Evolutionary conservation across 2,888 invertebrate species (phyloP), one percentile per base, ranked within the genome.

Genomic region (Encarsia formosa): DNA sequence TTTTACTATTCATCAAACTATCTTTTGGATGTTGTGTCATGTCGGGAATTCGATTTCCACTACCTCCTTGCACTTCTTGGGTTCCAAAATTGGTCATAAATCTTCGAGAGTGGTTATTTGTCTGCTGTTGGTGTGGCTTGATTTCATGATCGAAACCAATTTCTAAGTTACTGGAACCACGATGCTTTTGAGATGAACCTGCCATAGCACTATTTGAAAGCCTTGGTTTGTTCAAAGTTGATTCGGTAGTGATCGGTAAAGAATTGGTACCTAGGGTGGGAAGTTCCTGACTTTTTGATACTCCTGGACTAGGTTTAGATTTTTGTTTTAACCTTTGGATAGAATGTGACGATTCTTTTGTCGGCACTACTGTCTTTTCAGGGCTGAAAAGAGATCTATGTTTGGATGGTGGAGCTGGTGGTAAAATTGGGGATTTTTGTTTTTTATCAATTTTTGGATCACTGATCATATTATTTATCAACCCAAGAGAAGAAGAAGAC

Each of bases 341-440:
- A 68, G 49, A 52, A 5, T 65, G 58, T 63, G 61, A 70, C n/a
- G 79, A 78, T 1, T 76, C 37, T 5, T 71, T 75, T 3, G 74
- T 68, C 5, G 81, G 79, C 0, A 79, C 77, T 1, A 76, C 76
- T 0, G 70, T 76, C 54, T 81, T 83, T 56, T 84, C 84, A 0
- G 85, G 85, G 3, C 85, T 85, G 68, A 85, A 85, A 26, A 85
- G 66, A 13, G 85, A 84, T 37, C 67, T 70, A 29, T 70, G 71
- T 24, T 69, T 64, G 2, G 31, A 47, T 3, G 58, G 64, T 13
- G 66, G 65, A 1, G 64, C 57, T 2, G 62, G 61, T 5, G 61
- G 58, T 6, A 59, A 58, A 2, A 58, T 47, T 2, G 29, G n/a
- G 26, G 49, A 26, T 4, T 65, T 65, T 1, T 65, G 65, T n/a